phyloP scores from a whole-genome alignment of 2,888 invertebrate species.

The Temnothorax ravouxi region DNA sequence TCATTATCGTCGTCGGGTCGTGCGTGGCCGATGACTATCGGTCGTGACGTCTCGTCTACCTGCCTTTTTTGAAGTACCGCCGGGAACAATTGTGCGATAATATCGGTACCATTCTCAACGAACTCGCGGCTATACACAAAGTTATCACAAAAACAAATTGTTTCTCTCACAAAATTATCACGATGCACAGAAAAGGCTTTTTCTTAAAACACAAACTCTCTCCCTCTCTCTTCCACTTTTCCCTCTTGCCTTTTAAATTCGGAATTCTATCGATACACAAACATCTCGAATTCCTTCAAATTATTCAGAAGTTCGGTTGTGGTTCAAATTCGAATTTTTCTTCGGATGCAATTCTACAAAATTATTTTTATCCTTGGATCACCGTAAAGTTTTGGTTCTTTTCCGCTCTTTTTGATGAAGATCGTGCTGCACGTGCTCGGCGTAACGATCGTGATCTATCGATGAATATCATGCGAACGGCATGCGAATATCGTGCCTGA shows the following conservation, averaged over 20 bases:
- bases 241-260: not conserved
- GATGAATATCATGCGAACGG: conserved; percentile 24
- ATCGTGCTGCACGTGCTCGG: not conserved
- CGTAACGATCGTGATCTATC: conserved; percentile 4
- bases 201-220: not conserved
- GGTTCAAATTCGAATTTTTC: not conserved
- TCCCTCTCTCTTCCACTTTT: not conserved
- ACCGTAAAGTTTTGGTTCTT: not conserved
- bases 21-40: conserved; percentile 18
- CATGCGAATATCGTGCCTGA: conserved; percentile 47
- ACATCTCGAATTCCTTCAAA: not conserved
- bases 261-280: not conserved
- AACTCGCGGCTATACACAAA: not conserved
- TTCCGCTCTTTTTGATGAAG: not conserved
- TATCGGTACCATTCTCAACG: not conserved
- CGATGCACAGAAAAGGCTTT: not conserved
- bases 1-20: conserved; percentile 36
- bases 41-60: conserved; percentile 23
- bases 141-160: conserved; percentile 7
- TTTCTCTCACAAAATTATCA: conserved; percentile 15
- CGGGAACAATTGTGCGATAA: not conserved
- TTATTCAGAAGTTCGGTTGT: not conserved
- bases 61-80: conserved; percentile 13
- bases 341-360: not conserved
- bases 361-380: not conserved